phyloP scores from a whole-genome alignment of 2,797 vertebrate genomes.

The Gymnodraco acuticeps region DNA sequence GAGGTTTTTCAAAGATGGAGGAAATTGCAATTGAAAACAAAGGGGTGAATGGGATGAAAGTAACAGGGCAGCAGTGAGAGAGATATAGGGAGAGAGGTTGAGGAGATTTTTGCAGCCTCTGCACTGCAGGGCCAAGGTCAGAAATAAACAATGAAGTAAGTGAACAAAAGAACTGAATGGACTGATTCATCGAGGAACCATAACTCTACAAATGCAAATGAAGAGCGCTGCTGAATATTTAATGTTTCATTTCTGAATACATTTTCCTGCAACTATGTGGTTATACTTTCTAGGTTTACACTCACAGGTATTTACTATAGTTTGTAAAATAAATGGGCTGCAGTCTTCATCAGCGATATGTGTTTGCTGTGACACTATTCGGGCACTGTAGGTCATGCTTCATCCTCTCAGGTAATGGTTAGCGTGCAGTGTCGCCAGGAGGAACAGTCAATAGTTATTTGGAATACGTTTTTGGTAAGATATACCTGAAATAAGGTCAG shows the following conservation, averaged over 20 bases:
- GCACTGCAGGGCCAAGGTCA: constrained; percentile 66
- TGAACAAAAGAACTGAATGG: constrained; percentile 52
- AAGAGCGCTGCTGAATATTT: background rate
- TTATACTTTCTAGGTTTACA: too few species aligned
- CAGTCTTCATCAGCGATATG: too few species aligned
- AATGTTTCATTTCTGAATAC: background rate
- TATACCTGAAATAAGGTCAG: too few species aligned
- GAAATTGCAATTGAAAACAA: background rate
- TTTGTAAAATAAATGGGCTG: too few species aligned
- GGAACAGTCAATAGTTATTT: too few species aligned
- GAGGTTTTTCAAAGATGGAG: background rate
- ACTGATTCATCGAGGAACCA: constrained; percentile 23
- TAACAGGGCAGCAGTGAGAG: constrained; percentile 8
- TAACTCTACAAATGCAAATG: constrained; percentile 14
- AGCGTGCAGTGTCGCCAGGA: too few species aligned
- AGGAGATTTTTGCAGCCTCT: constrained; percentile 56
- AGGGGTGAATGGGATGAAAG: background rate
- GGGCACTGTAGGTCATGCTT: too few species aligned
- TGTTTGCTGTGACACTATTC: too few species aligned
- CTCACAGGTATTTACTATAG: too few species aligned
- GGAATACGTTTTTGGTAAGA: too few species aligned
- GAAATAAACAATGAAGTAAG: constrained; percentile 65
- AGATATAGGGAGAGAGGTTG: constrained; percentile 31
- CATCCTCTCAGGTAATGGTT: too few species aligned
- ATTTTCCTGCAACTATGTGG: background rate